phyloP scores from a whole-genome alignment of 2,888 invertebrate species.

The Julus scandinavius region DNA sequence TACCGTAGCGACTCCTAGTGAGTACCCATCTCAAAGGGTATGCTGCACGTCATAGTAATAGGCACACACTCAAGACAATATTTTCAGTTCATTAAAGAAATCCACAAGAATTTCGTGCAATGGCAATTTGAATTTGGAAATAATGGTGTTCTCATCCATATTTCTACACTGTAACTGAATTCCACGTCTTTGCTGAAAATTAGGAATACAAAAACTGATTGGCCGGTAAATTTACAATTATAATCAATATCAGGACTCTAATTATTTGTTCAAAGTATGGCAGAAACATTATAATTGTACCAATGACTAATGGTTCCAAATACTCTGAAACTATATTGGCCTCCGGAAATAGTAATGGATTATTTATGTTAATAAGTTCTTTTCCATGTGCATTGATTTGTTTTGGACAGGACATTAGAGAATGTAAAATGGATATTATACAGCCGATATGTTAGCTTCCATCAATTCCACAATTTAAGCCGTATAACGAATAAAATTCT shows the following conservation, averaged over 20 bases:
- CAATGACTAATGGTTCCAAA: slow-evolving; percentile 87
- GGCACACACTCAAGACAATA: slow-evolving; percentile 79
- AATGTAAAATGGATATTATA: no score
- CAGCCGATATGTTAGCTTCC: no score
- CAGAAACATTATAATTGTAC: slow-evolving; percentile 88
- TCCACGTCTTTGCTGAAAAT: slow-evolving; percentile 74
- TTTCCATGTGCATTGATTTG: slow-evolving; percentile 66
- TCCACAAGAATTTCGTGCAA: slow-evolving; percentile 93
- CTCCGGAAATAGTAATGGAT: slow-evolving; percentile 65
- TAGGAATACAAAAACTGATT: background rate
- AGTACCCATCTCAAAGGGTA: no score
- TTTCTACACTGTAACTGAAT: slow-evolving; percentile 76
- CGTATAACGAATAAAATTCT: no score
- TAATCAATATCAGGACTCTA: background rate
- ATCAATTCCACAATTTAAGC: no score
- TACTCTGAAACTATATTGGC: slow-evolving; percentile 76
- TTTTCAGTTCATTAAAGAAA: slow-evolving; percentile 92
- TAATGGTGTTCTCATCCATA: slow-evolving; percentile 83
- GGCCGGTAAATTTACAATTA: background rate
- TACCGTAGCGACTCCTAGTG: no score
- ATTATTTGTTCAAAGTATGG: slow-evolving; percentile 63
- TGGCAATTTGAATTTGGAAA: slow-evolving; percentile 86
- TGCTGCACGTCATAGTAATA: no score
- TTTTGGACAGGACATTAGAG: slow-evolving; percentile 73
- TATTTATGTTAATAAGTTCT: slow-evolving; percentile 65